phyloP scores from a whole-genome alignment of 1,140 invertebrate genomes.

The Ceratina australensis region DNA sequence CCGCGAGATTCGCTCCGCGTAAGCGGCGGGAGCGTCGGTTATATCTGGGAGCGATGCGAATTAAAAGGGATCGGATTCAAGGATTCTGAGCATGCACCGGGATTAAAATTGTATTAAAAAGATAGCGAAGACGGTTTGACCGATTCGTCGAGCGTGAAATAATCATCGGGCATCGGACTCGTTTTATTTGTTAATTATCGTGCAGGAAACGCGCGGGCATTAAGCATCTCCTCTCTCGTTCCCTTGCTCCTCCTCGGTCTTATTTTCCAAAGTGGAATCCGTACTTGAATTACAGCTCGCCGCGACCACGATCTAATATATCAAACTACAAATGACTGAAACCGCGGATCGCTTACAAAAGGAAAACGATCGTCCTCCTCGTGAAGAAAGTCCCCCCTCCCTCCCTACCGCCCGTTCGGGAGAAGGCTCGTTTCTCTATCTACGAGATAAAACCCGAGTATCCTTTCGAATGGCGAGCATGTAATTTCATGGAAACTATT shows the following conservation, averaged over 20 bases:
- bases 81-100: too few species aligned
- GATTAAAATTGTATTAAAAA: background rate
- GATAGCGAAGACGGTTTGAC: background rate
- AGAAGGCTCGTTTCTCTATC: background rate
- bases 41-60: too few species aligned
- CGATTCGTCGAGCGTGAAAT: constrained; percentile 11
- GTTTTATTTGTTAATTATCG: constrained; percentile 33
- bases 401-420: too few species aligned
- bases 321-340: constrained; percentile 31
- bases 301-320: constrained; percentile 34
- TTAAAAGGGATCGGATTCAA: too few species aligned
- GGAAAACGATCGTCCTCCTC: background rate
- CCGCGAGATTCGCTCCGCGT: background rate
- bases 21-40: too few species aligned
- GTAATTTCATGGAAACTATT: constrained; percentile 47
- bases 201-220: constrained; percentile 25
- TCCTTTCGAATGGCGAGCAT: constrained; percentile 26
- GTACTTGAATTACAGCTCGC: constrained; percentile 27
- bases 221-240: constrained; percentile 8
- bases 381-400: constrained; percentile 12
- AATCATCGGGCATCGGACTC: constrained; percentile 4
- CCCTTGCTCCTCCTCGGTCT: background rate
- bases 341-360: constrained; percentile 2
- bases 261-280: constrained; percentile 22
- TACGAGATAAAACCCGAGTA: constrained; percentile 28